These are phyloP conservation scores for Lichenostomus cassidix DNA, from an alignment of 2,113 vertebrate genomes.

Conservation along the genomic window DNA sequence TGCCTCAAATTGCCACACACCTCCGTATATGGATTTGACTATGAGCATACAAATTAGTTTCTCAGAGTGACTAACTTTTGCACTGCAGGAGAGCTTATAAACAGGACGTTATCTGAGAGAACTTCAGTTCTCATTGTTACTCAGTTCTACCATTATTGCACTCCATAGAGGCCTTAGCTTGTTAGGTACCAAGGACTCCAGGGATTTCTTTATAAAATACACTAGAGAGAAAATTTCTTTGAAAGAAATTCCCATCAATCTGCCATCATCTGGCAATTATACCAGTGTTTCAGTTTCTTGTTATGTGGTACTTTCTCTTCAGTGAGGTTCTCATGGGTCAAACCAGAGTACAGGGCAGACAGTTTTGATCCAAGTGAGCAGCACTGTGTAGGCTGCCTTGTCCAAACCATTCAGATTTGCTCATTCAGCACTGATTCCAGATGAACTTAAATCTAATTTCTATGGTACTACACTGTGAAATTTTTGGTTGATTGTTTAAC, in stretches of 20 bases:
- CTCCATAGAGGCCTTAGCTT: background rate
- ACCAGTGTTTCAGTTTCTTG: background rate
- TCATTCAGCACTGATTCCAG: background rate
- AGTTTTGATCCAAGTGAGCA: background rate
- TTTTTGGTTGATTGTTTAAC: background rate
- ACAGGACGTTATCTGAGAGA: background rate
- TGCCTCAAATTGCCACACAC: background rate
- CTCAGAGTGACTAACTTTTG: background rate
- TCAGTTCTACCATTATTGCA: background rate
- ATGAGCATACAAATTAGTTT: background rate
- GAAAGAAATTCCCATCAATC: background rate
- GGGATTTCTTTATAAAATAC: background rate
- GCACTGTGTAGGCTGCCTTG: background rate
- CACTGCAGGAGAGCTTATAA: background rate
- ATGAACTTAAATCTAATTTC: background rate
- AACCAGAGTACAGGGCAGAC: background rate
- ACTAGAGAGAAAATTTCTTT: background rate
- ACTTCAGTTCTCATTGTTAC: background rate
- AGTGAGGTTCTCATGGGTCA: rapidly evolving
- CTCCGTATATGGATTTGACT: background rate
- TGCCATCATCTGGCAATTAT: background rate
- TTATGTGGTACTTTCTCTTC: background rate
- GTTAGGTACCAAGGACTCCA: background rate
- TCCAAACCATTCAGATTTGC: background rate
- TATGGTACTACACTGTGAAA: background rate